phyloP scores from a whole-genome alignment of 2,113 vertebrate species.

The Probosciger aterrimus region DNA sequence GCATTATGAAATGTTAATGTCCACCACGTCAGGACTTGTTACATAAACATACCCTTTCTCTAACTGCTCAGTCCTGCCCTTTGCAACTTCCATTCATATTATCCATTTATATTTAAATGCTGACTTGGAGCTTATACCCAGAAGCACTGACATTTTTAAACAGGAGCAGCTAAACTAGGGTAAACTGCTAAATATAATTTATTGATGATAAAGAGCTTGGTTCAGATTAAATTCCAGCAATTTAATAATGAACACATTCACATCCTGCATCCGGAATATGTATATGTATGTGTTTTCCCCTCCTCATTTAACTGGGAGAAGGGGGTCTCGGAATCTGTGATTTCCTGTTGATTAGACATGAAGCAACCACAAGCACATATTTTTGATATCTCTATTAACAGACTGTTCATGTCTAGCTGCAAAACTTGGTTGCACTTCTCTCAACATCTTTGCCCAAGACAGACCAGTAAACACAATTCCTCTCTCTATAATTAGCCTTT shows the following conservation, averaged over 20 bases:
- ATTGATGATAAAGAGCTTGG: slow-evolving; percentile 64
- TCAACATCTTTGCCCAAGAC: slow-evolving; percentile 86
- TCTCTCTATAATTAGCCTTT: slow-evolving; percentile 89
- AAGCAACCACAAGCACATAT: slow-evolving; percentile 71
- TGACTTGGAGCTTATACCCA: slow-evolving; percentile 60
- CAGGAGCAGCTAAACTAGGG: slow-evolving; percentile 57
- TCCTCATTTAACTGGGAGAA: slow-evolving; percentile 39
- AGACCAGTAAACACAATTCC: slow-evolving; percentile 88
- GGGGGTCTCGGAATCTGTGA: slow-evolving; percentile 61
- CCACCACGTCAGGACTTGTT: slow-evolving; percentile 57
- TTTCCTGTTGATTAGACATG: slow-evolving; percentile 73
- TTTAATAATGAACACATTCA: slow-evolving; percentile 68
- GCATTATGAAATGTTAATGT: slow-evolving; percentile 77
- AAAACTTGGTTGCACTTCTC: slow-evolving; percentile 82
- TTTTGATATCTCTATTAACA: slow-evolving; percentile 83
- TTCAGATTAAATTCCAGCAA: slow-evolving; percentile 67
- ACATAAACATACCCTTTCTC: slow-evolving; percentile 66
- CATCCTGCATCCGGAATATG: slow-evolving; percentile 51
- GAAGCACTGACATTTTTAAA: slow-evolving; percentile 69
- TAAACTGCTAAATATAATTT: slow-evolving; percentile 68
- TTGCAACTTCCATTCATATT: slow-evolving; percentile 51
- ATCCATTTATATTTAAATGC: slow-evolving; percentile 58
- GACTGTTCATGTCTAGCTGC: slow-evolving; percentile 79
- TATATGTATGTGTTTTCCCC: slow-evolving; percentile 48
- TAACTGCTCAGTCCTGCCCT: slow-evolving; percentile 24